Evolutionary conservation across 2,797 vertebrate species (phyloP).

Genomic region (Huso huso): DNA sequence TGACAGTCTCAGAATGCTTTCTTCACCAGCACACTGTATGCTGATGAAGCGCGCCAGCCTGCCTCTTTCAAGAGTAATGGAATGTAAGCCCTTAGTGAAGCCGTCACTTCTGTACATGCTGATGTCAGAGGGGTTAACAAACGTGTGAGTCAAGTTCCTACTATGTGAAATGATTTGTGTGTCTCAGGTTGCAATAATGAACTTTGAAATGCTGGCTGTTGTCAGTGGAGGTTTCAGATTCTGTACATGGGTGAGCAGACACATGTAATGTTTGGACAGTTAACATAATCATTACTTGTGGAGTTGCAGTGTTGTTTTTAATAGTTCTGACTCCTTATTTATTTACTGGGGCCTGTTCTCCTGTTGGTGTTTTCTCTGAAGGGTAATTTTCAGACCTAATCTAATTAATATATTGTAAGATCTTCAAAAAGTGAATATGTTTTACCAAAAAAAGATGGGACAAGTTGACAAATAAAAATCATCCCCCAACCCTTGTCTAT

Average conservation of each 20-base stretch:
- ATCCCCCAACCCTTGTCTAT: too few species aligned
- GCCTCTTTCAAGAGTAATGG: constrained; percentile 25
- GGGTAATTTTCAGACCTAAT: too few species aligned
- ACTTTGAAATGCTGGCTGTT: constrained; percentile 13
- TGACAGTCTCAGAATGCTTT: constrained; percentile 9
- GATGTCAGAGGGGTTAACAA: constrained; percentile 13
- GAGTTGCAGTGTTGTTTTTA: constrained; percentile 1
- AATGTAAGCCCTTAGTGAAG: constrained; percentile 25
- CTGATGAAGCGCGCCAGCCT: constrained; percentile 15
- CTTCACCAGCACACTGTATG: too few species aligned
- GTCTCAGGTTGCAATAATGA: constrained; percentile 22
- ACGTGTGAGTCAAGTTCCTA: constrained; percentile 3
- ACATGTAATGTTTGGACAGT: constrained; percentile 22
- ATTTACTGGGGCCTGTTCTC: too few species aligned
- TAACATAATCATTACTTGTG: constrained; percentile 8
- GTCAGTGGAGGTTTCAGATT: constrained; percentile 25
- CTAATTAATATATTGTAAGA: too few species aligned
- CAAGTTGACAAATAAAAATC: too few species aligned
- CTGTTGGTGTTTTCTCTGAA: too few species aligned
- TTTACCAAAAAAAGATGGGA: too few species aligned
- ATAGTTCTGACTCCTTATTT: neutral
- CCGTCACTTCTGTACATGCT: constrained; percentile 26
- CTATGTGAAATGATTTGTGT: constrained; percentile 29
- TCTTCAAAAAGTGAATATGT: too few species aligned
- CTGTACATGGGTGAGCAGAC: constrained; percentile 4